Conservation (phyloP, 2,113 vertebrate genomes). For the Caretta caretta region DNA sequence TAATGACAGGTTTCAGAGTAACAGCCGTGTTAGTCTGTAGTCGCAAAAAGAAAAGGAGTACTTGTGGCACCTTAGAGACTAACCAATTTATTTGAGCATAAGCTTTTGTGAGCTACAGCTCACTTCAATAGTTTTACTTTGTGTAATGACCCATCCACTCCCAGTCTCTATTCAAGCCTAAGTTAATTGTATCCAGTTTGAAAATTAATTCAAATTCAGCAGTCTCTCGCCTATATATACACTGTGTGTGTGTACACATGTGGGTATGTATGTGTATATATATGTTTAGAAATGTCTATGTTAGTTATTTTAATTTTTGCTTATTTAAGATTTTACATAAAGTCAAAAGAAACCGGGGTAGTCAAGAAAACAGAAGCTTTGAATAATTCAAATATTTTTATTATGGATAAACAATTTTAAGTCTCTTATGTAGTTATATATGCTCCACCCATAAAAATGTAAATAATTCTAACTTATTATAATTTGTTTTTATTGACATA, state of each 20-base stretch:
- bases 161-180: no score
- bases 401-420: not conserved
- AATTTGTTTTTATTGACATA: not conserved
- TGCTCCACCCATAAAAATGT: not conserved
- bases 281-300: not conserved
- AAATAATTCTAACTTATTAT: not conserved
- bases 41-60: no score
- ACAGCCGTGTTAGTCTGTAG: no score
- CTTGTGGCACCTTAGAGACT: no score
- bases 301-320: no score
- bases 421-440: not conserved
- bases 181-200: no score
- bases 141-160: no score
- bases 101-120: no score
- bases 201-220: no score
- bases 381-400: conserved; percentile 8
- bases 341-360: not conserved
- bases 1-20: no score
- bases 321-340: not conserved
- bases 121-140: no score
- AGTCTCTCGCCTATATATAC: not conserved
- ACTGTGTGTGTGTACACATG: not conserved
- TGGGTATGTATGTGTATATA: not conserved
- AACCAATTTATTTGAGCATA: no score
- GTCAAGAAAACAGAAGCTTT: conserved; percentile 1